These are phyloP conservation scores for Operophtera brumata DNA, from an alignment of 2,888 invertebrate species.

Conservation along the genomic window DNA sequence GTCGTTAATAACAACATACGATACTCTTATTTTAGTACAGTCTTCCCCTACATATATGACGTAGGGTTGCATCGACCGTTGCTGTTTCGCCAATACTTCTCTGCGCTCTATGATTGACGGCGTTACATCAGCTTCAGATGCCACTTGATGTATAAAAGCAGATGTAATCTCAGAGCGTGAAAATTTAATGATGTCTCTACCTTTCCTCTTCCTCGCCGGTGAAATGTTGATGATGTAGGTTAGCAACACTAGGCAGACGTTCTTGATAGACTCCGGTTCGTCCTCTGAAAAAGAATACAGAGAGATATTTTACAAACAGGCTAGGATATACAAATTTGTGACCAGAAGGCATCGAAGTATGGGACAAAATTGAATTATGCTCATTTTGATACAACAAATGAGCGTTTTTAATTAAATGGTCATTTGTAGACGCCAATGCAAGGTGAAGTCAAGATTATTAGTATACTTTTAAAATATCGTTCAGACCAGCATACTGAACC, in stretches of 20 bases:
- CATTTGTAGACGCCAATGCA: too few species aligned
- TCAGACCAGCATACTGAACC: too few species aligned
- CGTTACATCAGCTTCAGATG: too few species aligned
- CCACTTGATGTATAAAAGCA: too few species aligned
- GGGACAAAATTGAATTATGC: too few species aligned
- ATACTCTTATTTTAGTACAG: neutral
- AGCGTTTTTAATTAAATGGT: too few species aligned
- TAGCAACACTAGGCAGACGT: neutral
- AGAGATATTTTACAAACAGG: neutral
- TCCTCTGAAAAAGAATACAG: neutral
- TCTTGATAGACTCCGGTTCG: neutral
- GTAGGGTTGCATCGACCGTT: neutral
- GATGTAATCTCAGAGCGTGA: too few species aligned
- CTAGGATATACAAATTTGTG: too few species aligned
- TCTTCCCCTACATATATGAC: neutral
- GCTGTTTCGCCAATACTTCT: neutral
- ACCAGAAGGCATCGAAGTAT: too few species aligned
- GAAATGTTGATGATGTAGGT: neutral
- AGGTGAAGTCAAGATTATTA: neutral
- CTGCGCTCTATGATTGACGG: neutral
- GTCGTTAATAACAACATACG: neutral
- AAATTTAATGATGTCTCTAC: too few species aligned
- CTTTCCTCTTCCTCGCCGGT: neutral
- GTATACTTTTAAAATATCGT: too few species aligned
- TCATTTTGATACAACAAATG: too few species aligned